phyloP scores from a whole-genome alignment of 2,797 vertebrate genomes.

The Amblyraja radiata region DNA sequence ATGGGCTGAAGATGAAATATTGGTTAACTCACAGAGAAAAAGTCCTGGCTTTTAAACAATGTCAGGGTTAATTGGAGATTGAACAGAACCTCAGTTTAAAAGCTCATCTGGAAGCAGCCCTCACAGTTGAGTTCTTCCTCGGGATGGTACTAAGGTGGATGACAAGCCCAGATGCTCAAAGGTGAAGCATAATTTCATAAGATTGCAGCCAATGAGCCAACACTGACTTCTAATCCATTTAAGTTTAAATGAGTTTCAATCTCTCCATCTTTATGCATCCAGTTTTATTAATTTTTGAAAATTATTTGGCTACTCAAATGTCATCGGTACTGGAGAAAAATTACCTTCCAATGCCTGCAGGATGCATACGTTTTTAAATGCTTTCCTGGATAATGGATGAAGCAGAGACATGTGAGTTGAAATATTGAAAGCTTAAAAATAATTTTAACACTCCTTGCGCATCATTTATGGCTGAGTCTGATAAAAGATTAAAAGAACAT shows the following conservation, averaged over 20 bases:
- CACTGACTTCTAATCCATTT: too few relatives aligned
- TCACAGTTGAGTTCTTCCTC: background rate
- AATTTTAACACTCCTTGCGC: too few relatives aligned
- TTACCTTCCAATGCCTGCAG: background rate
- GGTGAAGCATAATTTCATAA: background rate
- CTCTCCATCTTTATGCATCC: background rate
- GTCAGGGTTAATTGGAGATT: background rate
- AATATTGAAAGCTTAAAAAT: too few relatives aligned
- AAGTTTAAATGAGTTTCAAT: background rate
- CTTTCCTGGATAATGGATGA: too few relatives aligned
- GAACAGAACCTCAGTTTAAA: background rate
- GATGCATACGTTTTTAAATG: too few relatives aligned
- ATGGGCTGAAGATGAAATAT: background rate
- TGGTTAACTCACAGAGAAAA: background rate
- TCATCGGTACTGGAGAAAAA: background rate
- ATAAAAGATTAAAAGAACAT: too few relatives aligned
- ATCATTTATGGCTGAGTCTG: too few relatives aligned
- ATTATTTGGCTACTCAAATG: background rate
- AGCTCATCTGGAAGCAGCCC: background rate
- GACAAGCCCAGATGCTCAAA: background rate
- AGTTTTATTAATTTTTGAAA: background rate
- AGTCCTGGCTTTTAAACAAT: too few relatives aligned
- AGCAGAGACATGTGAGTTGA: too few relatives aligned
- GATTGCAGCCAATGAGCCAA: background rate
- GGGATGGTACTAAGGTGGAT: background rate